Conservation (phyloP, 1,140 invertebrate species). For the Trichoplusia ni region DNA sequence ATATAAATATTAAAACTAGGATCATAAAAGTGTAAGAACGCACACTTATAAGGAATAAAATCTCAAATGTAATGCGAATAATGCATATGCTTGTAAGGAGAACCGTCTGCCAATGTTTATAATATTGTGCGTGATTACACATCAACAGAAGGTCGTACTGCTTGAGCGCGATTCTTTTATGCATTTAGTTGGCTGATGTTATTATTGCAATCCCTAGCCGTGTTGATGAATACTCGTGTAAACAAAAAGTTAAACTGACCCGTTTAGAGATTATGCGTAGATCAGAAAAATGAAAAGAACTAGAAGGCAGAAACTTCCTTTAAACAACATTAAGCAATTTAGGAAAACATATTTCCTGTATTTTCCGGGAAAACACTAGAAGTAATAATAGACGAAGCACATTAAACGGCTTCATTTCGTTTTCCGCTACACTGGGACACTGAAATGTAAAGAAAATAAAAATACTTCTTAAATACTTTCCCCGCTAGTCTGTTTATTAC, state of each 20-base stretch:
- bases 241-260: neutral
- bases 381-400: neutral
- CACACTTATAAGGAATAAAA: constrained; percentile 15
- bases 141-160: constrained; percentile 11
- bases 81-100: constrained; percentile 19
- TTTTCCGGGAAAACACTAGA: neutral
- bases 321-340: neutral
- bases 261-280: neutral
- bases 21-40: neutral
- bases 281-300: neutral
- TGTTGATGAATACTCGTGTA: neutral
- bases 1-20: too few relatives aligned
- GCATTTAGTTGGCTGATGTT: neutral
- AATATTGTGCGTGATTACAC: constrained; percentile 25
- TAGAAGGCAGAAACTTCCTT: too few relatives aligned
- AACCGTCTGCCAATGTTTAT: constrained; percentile 26
- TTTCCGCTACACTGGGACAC: neutral
- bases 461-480: too few relatives aligned
- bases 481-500: too few relatives aligned
- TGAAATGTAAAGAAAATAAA: neutral
- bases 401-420: neutral
- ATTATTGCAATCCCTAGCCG: neutral
- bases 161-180: constrained; percentile 22
- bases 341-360: neutral
- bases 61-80: constrained; percentile 21